Evolutionary conservation across 2,888 invertebrate genomes (phyloP).

Genomic region (Rhogogaster chlorosoma): DNA sequence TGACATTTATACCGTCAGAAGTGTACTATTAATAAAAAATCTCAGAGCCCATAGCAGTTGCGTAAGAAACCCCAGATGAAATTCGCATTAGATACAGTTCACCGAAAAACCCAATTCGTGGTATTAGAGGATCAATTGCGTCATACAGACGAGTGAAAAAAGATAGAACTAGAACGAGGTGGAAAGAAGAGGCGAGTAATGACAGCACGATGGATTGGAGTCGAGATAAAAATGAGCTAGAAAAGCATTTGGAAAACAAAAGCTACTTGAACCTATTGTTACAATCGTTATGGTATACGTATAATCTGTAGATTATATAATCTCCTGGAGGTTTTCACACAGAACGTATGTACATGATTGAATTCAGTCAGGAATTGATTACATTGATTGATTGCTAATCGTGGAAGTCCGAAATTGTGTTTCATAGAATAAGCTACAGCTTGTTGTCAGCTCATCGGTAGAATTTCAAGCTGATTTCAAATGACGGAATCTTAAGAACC

Average conservation of each 20-base stretch:
- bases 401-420: neutral
- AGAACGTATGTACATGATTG: neutral
- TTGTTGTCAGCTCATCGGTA: neutral
- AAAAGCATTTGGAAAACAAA: neutral
- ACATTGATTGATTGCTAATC: neutral
- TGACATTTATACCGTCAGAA: conserved; percentile 15
- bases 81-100: neutral
- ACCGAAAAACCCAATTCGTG: neutral
- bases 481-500: neutral
- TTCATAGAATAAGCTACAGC: neutral
- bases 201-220: neutral
- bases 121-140: neutral
- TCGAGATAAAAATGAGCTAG: neutral
- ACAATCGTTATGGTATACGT: neutral
- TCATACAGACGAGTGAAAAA: neutral
- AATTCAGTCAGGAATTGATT: neutral
- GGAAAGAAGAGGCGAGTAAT: neutral
- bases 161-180: neutral
- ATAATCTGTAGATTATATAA: neutral
- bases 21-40: conserved; percentile 5
- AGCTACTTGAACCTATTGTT: neutral
- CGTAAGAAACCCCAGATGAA: neutral
- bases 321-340: neutral
- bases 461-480: neutral
- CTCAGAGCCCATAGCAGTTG: neutral